Evolutionary conservation across 2,113 vertebrate genomes (phyloP), one percentile per base, ranked within the genome.

Genomic region (Puffinus mauretanicus): DNA sequence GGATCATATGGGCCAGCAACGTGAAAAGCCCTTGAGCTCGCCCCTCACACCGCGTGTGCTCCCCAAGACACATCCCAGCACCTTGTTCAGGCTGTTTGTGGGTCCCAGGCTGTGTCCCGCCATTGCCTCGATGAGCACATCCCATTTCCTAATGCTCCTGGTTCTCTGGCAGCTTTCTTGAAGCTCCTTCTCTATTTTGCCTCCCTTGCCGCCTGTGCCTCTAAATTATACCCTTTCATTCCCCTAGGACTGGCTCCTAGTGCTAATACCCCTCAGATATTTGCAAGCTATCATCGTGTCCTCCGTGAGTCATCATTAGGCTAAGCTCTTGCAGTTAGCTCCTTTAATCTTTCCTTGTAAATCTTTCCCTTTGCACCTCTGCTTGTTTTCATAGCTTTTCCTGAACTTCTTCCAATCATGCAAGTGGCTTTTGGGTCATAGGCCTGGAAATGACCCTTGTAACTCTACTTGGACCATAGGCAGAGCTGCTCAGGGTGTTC

Each of bases 321-420:
- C 72, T 96, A 89, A 95, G 94, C 91, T 93, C 91, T 70, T 76
- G 79, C 81, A 82, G 54, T 93, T 82, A 94, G 18, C 88, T 95
- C 95, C 88, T 91, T 95, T 89, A 96, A 95, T 96, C 92, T 86
- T 90, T 96, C 86, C 93, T 93, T 92, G 95, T 96, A 97, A 97
- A 94, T 97, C 86, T 94, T 90, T 93, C 58, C 55, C 82, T 95
- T 93, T 93, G 77, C 90, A 94, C 93, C 85, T 95, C 95, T 94
- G 60, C 64, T 93, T 82, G 64, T 90, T 96, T 89, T 91, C 92
- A 90, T 93, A 82, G 62, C 88, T 84, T 85, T 96, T 96, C 77
- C 90, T 93, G 87, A 90, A 91, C 1, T 42, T 94, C 88, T 94
- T 94, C 83, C 94, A 85, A 65, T 83, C 73, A 34, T 80, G 38